Percentiles rank a stretch among this genome's conserved stretches.
Conservation (phyloP, 2,888 invertebrate species). For the Lycaena phlaeas region DNA sequence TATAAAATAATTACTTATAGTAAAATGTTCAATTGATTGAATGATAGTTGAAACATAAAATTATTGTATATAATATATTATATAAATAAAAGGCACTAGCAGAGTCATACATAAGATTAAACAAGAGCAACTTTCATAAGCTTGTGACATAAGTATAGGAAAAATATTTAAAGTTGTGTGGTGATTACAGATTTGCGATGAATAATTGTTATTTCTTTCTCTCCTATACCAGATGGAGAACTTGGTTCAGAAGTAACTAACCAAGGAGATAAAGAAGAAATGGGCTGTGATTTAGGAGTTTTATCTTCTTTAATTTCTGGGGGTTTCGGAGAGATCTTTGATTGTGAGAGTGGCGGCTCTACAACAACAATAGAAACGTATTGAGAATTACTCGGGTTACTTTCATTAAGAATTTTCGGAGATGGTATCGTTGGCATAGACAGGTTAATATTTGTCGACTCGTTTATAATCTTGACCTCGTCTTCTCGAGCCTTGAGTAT, state of each 20-base stretch:
- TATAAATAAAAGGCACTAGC: constrained; percentile 3
- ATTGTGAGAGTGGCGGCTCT: constrained; percentile 51
- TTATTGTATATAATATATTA: too few species aligned
- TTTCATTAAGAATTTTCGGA: constrained; percentile 69
- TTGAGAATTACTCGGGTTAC: constrained; percentile 59
- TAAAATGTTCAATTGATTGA: neutral
- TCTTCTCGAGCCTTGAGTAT: constrained; percentile 87
- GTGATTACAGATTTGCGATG: constrained; percentile 91
- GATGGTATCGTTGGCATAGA: constrained; percentile 62
- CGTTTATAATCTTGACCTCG: constrained; percentile 62
- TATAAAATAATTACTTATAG: neutral
- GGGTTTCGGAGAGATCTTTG: constrained; percentile 57
- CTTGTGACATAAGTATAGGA: too few species aligned
- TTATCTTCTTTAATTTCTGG: constrained; percentile 63
- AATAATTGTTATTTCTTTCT: constrained; percentile 78
- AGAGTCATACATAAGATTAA: constrained; percentile 1
- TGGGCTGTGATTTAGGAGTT: constrained; percentile 70
- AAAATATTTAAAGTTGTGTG: constrained; percentile 78
- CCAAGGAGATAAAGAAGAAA: constrained; percentile 86
- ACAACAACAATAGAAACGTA: constrained; percentile 67
- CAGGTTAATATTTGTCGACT: constrained; percentile 54
- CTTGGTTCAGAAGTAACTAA: constrained; percentile 83
- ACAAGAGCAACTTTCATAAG: too few species aligned
- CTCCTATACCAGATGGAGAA: constrained; percentile 75
- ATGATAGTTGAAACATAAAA: neutral